Evolutionary conservation across 2,797 vertebrate genomes (phyloP).

Genomic region (Taeniopygia guttata): DNA sequence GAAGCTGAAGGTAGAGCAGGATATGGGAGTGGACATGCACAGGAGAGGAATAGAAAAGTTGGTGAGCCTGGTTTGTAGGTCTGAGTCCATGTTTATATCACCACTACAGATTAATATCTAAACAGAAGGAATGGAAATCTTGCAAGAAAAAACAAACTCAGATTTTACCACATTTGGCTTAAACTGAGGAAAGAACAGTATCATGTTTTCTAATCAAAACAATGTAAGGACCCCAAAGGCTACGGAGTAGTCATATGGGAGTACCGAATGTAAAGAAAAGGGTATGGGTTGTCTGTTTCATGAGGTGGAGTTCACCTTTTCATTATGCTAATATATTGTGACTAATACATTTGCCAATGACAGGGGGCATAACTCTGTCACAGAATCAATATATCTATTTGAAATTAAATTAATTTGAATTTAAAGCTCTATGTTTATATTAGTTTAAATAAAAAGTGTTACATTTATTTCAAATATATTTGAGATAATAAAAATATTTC

Average conservation of each 20-base stretch:
- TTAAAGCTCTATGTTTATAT: neutral
- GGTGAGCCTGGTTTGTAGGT: neutral
- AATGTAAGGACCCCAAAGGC: neutral
- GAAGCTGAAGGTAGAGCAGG: neutral
- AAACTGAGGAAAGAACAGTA: neutral
- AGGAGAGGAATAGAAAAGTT: neutral
- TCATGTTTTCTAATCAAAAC: neutral
- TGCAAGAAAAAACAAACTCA: neutral
- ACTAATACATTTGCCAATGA: neutral
- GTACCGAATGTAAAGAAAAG: neutral
- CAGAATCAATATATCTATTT: neutral
- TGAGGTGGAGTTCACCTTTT: neutral
- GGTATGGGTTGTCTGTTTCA: neutral
- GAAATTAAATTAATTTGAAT: neutral
- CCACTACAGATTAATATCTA: neutral
- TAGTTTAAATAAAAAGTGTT: neutral
- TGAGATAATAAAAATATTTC: neutral
- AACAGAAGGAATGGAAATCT: neutral
- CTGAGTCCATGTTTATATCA: rapidly evolving
- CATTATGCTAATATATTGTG: neutral
- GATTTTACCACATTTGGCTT: neutral
- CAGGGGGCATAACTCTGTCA: neutral
- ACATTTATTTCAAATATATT: neutral
- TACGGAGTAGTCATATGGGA: neutral
- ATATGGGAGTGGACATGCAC: neutral